A percentile compares a stretch with the other conserved stretches of the same genome.
phyloP scores from a whole-genome alignment of 1,140 invertebrate species.

The Linepithema humile region DNA sequence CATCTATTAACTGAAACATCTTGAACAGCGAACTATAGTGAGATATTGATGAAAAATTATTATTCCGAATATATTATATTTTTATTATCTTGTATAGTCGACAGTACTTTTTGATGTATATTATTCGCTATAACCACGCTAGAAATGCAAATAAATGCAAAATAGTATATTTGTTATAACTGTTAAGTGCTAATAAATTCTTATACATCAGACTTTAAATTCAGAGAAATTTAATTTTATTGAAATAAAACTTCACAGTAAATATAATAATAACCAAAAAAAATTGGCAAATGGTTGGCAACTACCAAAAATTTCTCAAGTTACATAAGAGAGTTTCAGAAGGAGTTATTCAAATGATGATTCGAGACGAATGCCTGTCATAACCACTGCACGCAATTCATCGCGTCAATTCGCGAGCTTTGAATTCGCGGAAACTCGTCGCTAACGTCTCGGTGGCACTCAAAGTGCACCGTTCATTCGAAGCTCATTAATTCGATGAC shows the following conservation, averaged over 20 bases:
- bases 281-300: not conserved
- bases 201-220: not conserved
- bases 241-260: not conserved
- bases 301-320: not conserved
- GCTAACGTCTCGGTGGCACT: slow-evolving; percentile 3
- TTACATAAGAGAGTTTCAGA: not conserved
- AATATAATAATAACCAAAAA: not conserved
- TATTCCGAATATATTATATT: too few species aligned
- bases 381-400: not conserved
- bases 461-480: not conserved
- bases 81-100: too few species aligned
- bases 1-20: not conserved
- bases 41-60: not conserved
- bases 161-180: not conserved
- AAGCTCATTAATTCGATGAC: slow-evolving; percentile 1
- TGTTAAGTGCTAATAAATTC: not conserved
- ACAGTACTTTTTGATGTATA: too few species aligned
- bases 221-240: not conserved
- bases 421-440: slow-evolving; percentile 7
- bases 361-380: not conserved
- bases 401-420: slow-evolving; percentile 6
- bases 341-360: slow-evolving; percentile 10
- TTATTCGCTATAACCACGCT: not conserved
- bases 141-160: not conserved
- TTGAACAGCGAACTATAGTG: not conserved